Base-by-base conservation (phyloP, 2,888 invertebrate genomes). In the Zygothrica quintamaculata region DNA sequence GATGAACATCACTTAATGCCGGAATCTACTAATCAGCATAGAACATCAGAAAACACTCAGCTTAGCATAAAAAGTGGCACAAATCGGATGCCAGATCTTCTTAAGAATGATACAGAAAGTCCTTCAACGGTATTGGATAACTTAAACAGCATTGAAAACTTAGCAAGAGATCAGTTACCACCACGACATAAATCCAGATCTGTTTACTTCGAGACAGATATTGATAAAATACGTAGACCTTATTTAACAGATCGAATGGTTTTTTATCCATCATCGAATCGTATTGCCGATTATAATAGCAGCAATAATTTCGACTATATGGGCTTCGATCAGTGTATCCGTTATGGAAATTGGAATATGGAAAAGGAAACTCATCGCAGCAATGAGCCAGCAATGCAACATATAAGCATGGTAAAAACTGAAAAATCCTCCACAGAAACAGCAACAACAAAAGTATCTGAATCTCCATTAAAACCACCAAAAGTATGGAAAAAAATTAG, bases 191-290 rank as follows among this genome's bases (percentile, higher is more conserved):
- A 7, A 1, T 6, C n/a, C 7, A 9, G 9, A 3, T 1, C 16
- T 0, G 62, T 55, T 2, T 79, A 81, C 36, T 74, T 78, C 34
- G 84, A 88, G 58, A 88, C 84, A 0, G 80, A 87, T 62, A 84
- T 80, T 11, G 66, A 84, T 6, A 76, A 81, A 36, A 29, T 9
- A 2, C 85, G 77, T 9, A 79, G 84, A 40, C 74, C 80, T 1
- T 77, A 88, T 46, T 93, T 96, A 16, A 96, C 95, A 0, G 96
- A 96, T 88, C 95, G 96, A 9, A 91, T 96, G 5, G 95, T 95
- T 0, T 96, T 96, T 79, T 96, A 96, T 89, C 96, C 96, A 1
- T 87, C 93, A 91, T 91, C 92, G 82, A 87, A 92, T 90, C 92
- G 67, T 90, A 92, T 90, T 70, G 90, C 81, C 74, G 92, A 90